These are phyloP conservation scores for Thunnus thynnus DNA, from an alignment of 2,113 vertebrate genomes.

Conservation along the genomic window DNA sequence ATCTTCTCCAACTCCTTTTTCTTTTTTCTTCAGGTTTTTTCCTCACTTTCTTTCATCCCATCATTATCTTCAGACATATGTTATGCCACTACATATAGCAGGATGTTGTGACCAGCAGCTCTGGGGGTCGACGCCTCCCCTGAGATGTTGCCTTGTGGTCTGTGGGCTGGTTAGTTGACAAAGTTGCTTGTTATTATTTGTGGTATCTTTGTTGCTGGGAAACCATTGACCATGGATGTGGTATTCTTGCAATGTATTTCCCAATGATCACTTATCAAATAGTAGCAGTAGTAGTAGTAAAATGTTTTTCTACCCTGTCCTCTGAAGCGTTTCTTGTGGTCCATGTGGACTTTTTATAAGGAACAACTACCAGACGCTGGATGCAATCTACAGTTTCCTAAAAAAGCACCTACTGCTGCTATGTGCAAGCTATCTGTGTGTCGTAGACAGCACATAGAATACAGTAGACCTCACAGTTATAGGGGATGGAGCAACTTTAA, in stretches of 20 bases:
- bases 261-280: conserved; percentile 32
- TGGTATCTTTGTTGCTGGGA: conserved; percentile 44
- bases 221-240: conserved; percentile 39
- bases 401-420: no score
- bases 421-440: no score
- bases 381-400: no score
- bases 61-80: background rate
- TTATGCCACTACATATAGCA: background rate
- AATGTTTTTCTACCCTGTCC: no score
- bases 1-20: conserved; percentile 34
- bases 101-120: background rate
- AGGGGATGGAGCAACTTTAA: no score
- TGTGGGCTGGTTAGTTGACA: conserved; percentile 7
- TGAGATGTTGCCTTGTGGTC: no score
- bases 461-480: no score
- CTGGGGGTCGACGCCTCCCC: background rate
- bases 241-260: conserved; percentile 18
- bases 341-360: no score
- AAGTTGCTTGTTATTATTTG: conserved; percentile 47
- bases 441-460: no score
- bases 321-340: no score
- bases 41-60: background rate
- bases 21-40: background rate
- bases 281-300: no score
- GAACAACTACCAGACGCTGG: no score